Evolutionary conservation across 2,888 invertebrate species (phyloP).

Genomic region (Prosapia bicincta): DNA sequence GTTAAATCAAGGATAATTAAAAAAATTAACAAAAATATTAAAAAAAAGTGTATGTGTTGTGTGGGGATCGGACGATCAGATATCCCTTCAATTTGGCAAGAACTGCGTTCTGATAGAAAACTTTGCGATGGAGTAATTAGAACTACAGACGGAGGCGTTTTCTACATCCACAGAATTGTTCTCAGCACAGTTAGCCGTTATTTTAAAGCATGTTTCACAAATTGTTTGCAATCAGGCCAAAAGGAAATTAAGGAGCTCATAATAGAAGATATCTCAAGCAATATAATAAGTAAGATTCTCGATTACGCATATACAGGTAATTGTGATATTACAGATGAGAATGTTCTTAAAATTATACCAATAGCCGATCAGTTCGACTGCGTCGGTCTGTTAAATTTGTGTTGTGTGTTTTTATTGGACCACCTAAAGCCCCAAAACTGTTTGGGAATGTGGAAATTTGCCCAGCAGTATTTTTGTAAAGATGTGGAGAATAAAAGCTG

Average conservation of each 20-base stretch:
- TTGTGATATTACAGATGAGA: slow-evolving; percentile 60
- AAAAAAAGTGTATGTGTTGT: neutral
- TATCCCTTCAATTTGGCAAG: slow-evolving; percentile 19
- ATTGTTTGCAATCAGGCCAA: slow-evolving; percentile 59
- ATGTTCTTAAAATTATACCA: slow-evolving; percentile 65
- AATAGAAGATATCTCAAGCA: slow-evolving; percentile 55
- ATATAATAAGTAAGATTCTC: slow-evolving; percentile 61
- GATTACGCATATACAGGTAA: slow-evolving; percentile 72
- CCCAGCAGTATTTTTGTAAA: slow-evolving; percentile 64
- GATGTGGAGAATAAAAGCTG: slow-evolving; percentile 51
- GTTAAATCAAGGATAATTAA: neutral
- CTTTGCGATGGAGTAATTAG: slow-evolving; percentile 67
- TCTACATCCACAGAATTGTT: slow-evolving; percentile 65
- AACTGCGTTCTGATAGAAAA: slow-evolving; percentile 54
- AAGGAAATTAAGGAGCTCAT: slow-evolving; percentile 59
- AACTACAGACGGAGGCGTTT: slow-evolving; percentile 58
- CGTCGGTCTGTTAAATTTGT: slow-evolving; percentile 65
- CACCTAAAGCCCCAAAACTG: slow-evolving; percentile 66
- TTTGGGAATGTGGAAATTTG: slow-evolving; percentile 66
- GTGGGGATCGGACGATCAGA: neutral
- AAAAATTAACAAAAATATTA: neutral
- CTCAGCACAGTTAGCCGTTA: slow-evolving; percentile 70
- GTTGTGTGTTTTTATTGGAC: slow-evolving; percentile 62
- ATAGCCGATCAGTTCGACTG: slow-evolving; percentile 72
- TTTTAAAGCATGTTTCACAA: slow-evolving; percentile 68